These are phyloP conservation scores for Caenorhabditis sulstoni DNA, from an alignment of 2,888 invertebrate genomes.

Conservation along the genomic window DNA sequence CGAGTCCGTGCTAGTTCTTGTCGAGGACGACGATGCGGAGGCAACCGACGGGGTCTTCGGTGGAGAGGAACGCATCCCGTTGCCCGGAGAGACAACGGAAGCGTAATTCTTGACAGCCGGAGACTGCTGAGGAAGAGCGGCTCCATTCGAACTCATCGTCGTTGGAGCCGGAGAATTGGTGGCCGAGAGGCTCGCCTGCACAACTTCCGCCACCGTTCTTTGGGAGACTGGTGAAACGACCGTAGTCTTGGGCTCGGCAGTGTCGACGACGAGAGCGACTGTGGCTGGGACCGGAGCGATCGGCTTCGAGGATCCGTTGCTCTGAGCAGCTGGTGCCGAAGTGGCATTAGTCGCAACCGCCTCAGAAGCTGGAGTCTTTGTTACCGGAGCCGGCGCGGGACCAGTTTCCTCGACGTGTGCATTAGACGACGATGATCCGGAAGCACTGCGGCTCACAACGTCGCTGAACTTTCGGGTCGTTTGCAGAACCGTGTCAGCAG, in stretches of 20 bases:
- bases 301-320: neutral
- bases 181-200: neutral
- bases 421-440: neutral
- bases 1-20: neutral
- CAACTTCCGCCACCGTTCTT: conserved; percentile 24
- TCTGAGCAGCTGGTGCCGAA: neutral
- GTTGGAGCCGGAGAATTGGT: conserved; percentile 4
- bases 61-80: neutral
- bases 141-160: neutral
- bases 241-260: conserved; percentile 2
- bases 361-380: too few relatives aligned
- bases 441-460: conserved; percentile 19
- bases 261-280: conserved; percentile 23
- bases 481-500: neutral
- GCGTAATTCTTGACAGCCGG: neutral
- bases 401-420: neutral
- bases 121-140: neutral
- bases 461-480: conserved; percentile 30
- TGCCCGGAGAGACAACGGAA: neutral
- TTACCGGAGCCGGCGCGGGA: neutral
- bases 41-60: neutral
- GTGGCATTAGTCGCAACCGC: neutral
- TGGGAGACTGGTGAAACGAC: neutral
- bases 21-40: neutral
- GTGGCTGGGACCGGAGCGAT: conserved; percentile 3